phyloP scores from a whole-genome alignment of 2,797 vertebrate species.

The Thaleichthys pacificus region DNA sequence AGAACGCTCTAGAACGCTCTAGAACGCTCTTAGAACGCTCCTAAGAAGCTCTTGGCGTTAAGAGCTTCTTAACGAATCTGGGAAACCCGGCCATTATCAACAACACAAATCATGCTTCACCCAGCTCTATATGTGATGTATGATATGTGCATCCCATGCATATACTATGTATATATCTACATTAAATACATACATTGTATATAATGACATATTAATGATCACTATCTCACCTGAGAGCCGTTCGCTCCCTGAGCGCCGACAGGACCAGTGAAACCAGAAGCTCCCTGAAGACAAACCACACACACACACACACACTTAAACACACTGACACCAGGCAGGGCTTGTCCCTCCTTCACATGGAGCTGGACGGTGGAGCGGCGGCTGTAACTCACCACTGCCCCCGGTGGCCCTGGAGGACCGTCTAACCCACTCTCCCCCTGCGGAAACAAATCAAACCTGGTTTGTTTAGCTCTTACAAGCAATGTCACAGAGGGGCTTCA shows the following conservation, averaged over 20 bases:
- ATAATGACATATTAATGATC: too few relatives aligned
- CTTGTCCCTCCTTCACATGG: background rate
- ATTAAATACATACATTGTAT: too few relatives aligned
- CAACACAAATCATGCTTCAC: background rate
- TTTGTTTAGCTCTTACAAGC: background rate
- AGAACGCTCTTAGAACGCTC: too few relatives aligned
- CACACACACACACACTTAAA: slow-evolving; percentile 14
- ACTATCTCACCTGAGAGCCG: slow-evolving; percentile 80
- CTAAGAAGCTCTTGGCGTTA: too few relatives aligned
- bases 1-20: too few relatives aligned
- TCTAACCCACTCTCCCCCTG: slow-evolving; percentile 74
- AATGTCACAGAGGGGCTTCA: background rate
- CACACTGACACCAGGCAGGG: background rate
- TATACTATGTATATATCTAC: too few relatives aligned
- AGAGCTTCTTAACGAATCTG: too few relatives aligned
- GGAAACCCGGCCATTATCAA: too few relatives aligned
- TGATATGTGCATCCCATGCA: too few relatives aligned
- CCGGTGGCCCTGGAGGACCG: slow-evolving; percentile 63
- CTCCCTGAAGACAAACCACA: slow-evolving; percentile 67
- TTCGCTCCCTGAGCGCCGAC: slow-evolving; percentile 78
- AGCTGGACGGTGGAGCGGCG: background rate
- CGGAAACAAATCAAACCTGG: slow-evolving; percentile 9
- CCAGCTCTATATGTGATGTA: background rate
- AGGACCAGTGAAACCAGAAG: slow-evolving; percentile 73
- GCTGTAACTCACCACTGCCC: slow-evolving; percentile 62